A percentile compares a stretch with the other conserved stretches of the same genome.
These are phyloP conservation scores for Pyrgilauda ruficollis DNA, from an alignment of 2,113 vertebrate species.

Conservation along the genomic window DNA sequence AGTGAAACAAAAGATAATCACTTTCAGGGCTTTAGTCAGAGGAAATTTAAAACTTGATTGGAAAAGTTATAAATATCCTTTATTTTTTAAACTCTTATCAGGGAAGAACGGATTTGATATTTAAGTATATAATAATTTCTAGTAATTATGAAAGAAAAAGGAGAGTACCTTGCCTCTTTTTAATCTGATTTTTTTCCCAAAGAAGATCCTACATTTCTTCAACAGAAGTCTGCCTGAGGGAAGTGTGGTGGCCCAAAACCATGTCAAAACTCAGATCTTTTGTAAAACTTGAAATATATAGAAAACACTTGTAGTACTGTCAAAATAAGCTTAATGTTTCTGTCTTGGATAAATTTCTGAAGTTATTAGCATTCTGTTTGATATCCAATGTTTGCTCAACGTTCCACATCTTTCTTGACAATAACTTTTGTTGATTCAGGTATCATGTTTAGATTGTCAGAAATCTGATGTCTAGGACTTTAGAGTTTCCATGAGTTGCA, in stretches of 20 bases:
- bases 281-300: background rate
- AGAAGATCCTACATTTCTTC: background rate
- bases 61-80: background rate
- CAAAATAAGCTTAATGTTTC: background rate
- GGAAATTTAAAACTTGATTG: background rate
- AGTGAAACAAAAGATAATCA: background rate
- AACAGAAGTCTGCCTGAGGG: background rate
- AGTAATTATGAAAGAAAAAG: background rate
- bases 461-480: background rate
- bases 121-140: background rate
- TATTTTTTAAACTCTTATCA: background rate
- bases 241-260: background rate
- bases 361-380: background rate
- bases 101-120: background rate
- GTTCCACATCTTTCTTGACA: background rate
- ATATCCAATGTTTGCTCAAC: background rate
- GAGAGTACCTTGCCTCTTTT: background rate
- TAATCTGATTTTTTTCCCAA: background rate
- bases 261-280: background rate
- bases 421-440: background rate
- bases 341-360: background rate
- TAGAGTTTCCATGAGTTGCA: background rate
- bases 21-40: background rate
- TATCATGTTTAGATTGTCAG: background rate
- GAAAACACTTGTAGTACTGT: background rate